Percentiles rank a stretch among this genome's conserved stretches.
These are phyloP conservation scores for Virgularia gustaviana DNA, from an alignment of 92 coral and sea anemone species.

Conservation along the genomic window DNA sequence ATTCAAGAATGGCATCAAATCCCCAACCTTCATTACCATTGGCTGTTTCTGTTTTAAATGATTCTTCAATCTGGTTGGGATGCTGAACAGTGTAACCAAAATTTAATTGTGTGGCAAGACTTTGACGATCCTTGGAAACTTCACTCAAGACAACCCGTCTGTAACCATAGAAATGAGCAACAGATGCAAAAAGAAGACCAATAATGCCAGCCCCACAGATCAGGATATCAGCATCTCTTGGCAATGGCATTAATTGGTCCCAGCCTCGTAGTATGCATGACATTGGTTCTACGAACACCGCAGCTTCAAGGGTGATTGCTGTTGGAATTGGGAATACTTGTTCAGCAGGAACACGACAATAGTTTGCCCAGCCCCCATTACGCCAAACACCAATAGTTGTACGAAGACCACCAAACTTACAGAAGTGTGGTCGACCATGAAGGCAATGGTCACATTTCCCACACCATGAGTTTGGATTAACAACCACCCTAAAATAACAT, in stretches of 20 bases:
- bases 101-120: conserved; percentile 64
- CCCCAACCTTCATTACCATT: conserved; percentile 86
- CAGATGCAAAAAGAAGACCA: conserved; percentile 70
- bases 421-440: conserved; percentile 75
- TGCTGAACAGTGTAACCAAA: conserved; percentile 73
- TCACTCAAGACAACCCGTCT: conserved; percentile 77
- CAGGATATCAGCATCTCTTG: conserved; percentile 71
- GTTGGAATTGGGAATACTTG: conserved; percentile 69
- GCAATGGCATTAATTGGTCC: conserved; percentile 63
- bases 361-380: conserved; percentile 97
- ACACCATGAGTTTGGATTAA: conserved; percentile 75
- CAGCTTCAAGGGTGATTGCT: conserved; percentile 78
- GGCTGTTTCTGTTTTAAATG: conserved; percentile 64
- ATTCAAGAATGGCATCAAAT: conserved; percentile 76
- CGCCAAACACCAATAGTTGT: conserved; percentile 74
- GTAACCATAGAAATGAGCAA: conserved; percentile 77
- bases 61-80: conserved; percentile 71
- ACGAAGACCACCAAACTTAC: conserved; percentile 72
- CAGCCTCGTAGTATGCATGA: conserved; percentile 76
- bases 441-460: conserved; percentile 75
- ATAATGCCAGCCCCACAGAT: conserved; percentile 76
- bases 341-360: conserved; percentile 71
- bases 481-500: conserved; percentile 59
- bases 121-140: conserved; percentile 72
- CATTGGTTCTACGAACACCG: conserved; percentile 69